Percentiles rank a stretch among this genome's conserved stretches.
phyloP scores from a whole-genome alignment of 2,888 invertebrate genomes.

The Drosophila mimetica region DNA sequence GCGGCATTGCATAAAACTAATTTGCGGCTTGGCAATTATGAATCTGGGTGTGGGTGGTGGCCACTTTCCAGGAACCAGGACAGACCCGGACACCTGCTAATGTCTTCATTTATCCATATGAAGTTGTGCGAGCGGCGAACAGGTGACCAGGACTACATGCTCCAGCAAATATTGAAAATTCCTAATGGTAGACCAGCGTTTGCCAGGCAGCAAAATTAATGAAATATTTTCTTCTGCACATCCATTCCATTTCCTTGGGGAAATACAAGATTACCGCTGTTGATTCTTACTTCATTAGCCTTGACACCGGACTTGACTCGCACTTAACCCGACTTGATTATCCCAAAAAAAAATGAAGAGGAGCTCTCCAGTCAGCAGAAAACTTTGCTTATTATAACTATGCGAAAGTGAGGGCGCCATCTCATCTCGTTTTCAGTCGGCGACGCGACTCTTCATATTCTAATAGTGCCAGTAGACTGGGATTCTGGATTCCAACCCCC shows the following conservation, averaged over 20 bases:
- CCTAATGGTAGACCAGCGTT: constrained; percentile 8
- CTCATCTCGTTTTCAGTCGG: constrained; percentile 30
- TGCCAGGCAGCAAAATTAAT: constrained; percentile 15
- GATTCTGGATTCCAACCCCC: constrained; percentile 4
- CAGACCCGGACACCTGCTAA: constrained; percentile 45
- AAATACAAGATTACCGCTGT: constrained; percentile 49
- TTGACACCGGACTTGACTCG: constrained; percentile 59
- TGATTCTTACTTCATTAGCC: constrained; percentile 71
- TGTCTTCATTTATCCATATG: constrained; percentile 55
- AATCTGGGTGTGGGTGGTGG: constrained; percentile 30
- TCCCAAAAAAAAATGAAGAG: constrained; percentile 14
- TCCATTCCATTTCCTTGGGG: constrained; percentile 36
- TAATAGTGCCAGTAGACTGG: constrained; percentile 50
- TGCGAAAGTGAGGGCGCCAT: constrained; percentile 58
- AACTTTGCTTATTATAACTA: constrained; percentile 76
- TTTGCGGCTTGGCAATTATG: constrained; percentile 79
- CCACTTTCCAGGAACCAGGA: constrained; percentile 11
- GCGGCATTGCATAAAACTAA: constrained; percentile 74
- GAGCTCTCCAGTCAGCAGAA: constrained; percentile 47
- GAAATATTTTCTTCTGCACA: constrained; percentile 13
- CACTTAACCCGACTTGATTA: constrained; percentile 40
- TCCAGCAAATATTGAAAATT: constrained; percentile 20
- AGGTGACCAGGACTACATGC: constrained; percentile 27
- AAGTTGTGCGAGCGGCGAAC: constrained; percentile 22
- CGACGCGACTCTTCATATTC: constrained; percentile 53